Conservation (phyloP, 2,797 vertebrate genomes). For the Aotus griseimembra region DNA sequence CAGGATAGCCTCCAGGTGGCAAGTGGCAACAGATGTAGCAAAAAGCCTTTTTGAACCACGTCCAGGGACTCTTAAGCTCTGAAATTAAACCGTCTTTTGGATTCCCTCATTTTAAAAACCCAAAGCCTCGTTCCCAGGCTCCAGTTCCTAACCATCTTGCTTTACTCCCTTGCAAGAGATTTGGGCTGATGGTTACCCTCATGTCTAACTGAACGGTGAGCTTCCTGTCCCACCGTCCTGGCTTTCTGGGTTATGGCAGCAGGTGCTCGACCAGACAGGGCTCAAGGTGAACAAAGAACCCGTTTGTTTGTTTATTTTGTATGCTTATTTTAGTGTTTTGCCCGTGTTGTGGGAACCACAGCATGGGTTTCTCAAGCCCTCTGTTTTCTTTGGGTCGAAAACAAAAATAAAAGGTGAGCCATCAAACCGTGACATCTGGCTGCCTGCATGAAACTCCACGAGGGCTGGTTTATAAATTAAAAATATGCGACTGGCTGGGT, state of each 20-base stretch:
- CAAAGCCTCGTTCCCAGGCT: neutral
- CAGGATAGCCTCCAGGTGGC: neutral
- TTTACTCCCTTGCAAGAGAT: rapidly evolving
- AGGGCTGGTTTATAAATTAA: neutral
- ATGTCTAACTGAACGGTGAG: rapidly evolving
- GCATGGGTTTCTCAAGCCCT: neutral
- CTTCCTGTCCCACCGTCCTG: rapidly evolving
- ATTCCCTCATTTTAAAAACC: neutral
- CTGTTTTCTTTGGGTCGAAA: neutral
- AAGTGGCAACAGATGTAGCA: neutral
- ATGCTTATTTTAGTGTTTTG: neutral
- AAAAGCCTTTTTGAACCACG: neutral
- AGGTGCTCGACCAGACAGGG: rapidly evolving
- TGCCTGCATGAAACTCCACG: rapidly evolving
- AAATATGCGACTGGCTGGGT: neutral
- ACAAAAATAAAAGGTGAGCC: neutral
- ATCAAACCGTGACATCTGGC: rapidly evolving
- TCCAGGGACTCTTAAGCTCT: neutral
- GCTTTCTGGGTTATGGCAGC: neutral
- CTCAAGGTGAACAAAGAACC: neutral
- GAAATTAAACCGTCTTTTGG: neutral
- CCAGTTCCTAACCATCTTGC: rapidly evolving
- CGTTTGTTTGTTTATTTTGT: neutral
- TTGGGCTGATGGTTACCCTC: rapidly evolving
- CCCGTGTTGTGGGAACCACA: neutral